Conservation (phyloP, 2,113 vertebrate genomes). For the Merops nubicus region DNA sequence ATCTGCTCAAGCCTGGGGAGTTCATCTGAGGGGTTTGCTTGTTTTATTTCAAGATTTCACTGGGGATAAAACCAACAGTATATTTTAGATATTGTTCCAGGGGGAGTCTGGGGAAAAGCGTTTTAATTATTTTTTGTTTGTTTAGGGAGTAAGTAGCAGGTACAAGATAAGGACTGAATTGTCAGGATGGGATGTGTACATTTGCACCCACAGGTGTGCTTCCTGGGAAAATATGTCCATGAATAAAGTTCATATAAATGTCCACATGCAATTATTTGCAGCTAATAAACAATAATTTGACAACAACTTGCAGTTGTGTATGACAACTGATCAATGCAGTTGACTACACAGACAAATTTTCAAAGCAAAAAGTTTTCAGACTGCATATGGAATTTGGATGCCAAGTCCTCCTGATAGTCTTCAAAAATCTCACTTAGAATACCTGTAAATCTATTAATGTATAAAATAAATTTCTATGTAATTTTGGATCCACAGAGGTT, state of each 20-base stretch:
- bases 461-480: background rate
- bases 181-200: background rate
- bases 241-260: background rate
- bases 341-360: background rate
- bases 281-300: background rate
- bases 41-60: conserved; percentile 11
- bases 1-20: background rate
- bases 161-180: background rate
- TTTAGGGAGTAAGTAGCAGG: background rate
- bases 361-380: background rate
- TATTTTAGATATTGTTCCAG: background rate
- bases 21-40: conserved; percentile 25
- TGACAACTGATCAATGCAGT: background rate
- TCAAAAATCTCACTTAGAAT: background rate
- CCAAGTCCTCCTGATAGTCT: background rate
- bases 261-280: background rate
- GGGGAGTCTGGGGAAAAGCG: background rate
- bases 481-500: background rate
- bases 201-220: background rate
- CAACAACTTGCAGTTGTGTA: background rate
- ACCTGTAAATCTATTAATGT: background rate
- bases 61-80: background rate
- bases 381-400: background rate
- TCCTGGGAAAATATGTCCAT: background rate
- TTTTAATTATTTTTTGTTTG: background rate